Percentiles rank a stretch among this genome's conserved stretches.
phyloP scores from a whole-genome alignment of 1,140 invertebrate species.

The Drosophila lacteicornis region DNA sequence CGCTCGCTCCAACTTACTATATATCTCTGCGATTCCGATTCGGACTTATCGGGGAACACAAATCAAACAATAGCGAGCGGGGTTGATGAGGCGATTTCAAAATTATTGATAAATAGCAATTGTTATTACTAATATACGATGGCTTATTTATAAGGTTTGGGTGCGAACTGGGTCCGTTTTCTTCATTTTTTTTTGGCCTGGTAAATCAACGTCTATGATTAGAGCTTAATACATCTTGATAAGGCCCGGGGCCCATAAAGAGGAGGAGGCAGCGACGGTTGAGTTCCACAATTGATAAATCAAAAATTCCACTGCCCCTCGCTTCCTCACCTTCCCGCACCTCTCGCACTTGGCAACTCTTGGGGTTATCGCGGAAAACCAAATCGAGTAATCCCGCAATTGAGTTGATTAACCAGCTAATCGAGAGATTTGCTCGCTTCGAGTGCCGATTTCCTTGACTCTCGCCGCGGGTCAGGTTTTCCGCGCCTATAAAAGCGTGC shows the following conservation, averaged over 20 bases:
- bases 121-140: slow-evolving; percentile 66
- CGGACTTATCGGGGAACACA: slow-evolving; percentile 42
- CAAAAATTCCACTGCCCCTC: slow-evolving; percentile 52
- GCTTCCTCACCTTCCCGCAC: background rate
- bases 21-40: slow-evolving; percentile 23
- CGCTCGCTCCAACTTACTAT: background rate
- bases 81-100: slow-evolving; percentile 41
- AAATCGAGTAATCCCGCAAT: slow-evolving; percentile 39
- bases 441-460: slow-evolving; percentile 64
- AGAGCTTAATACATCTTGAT: slow-evolving; percentile 80
- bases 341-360: slow-evolving; percentile 21
- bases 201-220: slow-evolving; percentile 81
- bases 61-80: slow-evolving; percentile 55
- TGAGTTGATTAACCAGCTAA: slow-evolving; percentile 50
- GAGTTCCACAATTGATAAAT: slow-evolving; percentile 66
- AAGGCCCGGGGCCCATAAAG: slow-evolving; percentile 27
- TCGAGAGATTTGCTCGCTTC: slow-evolving; percentile 53
- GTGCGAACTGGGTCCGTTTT: slow-evolving; percentile 4
- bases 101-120: slow-evolving; percentile 65
- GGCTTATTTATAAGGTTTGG: slow-evolving; percentile 64
- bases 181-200: slow-evolving; percentile 25
- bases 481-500: slow-evolving; percentile 43
- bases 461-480: background rate
- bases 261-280: slow-evolving; percentile 11
- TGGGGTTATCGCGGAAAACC: slow-evolving; percentile 48